A percentile compares a stretch with the other conserved stretches of the same genome.
Conservation (phyloP, 2,888 invertebrate species). For the Tetragonula carbonaria region DNA sequence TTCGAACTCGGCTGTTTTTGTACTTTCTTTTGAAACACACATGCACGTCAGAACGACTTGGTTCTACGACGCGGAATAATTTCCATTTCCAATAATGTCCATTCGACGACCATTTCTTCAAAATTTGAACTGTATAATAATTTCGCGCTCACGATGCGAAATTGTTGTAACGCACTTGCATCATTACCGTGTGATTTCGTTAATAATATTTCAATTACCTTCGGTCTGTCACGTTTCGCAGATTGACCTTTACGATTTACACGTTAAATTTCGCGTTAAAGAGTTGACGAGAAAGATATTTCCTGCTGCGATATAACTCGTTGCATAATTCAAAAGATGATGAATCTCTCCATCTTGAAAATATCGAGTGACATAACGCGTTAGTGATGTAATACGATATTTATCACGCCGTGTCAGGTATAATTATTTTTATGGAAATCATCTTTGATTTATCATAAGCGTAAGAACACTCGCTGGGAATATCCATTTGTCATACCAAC, state of each 20-base stretch:
- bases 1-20: slow-evolving; percentile 2
- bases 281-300: not conserved
- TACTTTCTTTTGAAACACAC: not conserved
- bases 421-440: slow-evolving; percentile 5
- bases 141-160: too few relatives aligned
- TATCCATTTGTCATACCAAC: not conserved
- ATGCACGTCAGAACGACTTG: too few relatives aligned
- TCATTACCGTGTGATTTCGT: too few relatives aligned
- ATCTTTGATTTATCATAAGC: not conserved
- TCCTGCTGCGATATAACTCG: not conserved
- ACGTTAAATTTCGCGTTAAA: too few relatives aligned
- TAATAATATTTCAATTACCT: too few relatives aligned
- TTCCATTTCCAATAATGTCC: not conserved
- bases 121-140: too few relatives aligned
- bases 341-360: not conserved
- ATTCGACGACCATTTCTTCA: too few relatives aligned
- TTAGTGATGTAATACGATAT: not conserved
- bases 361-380: not conserved
- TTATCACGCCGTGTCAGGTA: not conserved
- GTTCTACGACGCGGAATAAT: not conserved
- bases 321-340: not conserved
- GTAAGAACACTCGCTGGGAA: not conserved
- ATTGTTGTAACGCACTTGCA: too few relatives aligned
- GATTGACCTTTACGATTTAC: too few relatives aligned
- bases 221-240: too few relatives aligned